These are phyloP conservation scores for Falcaria lacertinaria DNA, from an alignment of 2,888 invertebrate genomes.

Conservation along the genomic window DNA sequence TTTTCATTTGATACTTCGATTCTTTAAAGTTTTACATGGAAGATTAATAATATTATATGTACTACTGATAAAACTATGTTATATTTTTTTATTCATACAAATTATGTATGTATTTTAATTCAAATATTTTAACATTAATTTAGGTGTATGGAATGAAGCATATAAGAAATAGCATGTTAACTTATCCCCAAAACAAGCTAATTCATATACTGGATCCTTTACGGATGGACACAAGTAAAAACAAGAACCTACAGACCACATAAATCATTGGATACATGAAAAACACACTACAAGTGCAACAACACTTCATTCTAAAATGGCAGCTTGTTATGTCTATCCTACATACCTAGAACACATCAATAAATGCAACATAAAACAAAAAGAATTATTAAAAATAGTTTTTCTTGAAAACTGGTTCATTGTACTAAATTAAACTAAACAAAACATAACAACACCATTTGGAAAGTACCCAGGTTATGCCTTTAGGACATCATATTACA, in stretches of 20 bases:
- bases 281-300: not conserved
- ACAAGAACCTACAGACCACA: not conserved
- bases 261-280: not conserved
- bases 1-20: conserved; percentile 20
- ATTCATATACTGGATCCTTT: not conserved
- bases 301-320: not conserved
- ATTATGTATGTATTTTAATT: not conserved
- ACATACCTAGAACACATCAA: conserved; percentile 1
- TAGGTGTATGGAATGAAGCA: not conserved
- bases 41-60: not conserved
- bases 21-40: conserved; percentile 8
- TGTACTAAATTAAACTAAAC: conserved; percentile 6
- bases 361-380: conserved; percentile 5
- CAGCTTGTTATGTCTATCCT: not conserved
- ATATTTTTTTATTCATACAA: not conserved
- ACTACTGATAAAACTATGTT: not conserved
- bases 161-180: not conserved
- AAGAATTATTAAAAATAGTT: not conserved
- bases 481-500: too few relatives aligned
- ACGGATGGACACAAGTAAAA: not conserved
- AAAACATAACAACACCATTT: conserved; percentile 7
- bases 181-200: not conserved
- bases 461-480: conserved; percentile 6
- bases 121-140: not conserved
- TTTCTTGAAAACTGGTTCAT: not conserved